A percentile compares a stretch with the other conserved stretches of the same genome.
phyloP scores from a whole-genome alignment of 2,797 vertebrate species.

The Balearica regulorum region DNA sequence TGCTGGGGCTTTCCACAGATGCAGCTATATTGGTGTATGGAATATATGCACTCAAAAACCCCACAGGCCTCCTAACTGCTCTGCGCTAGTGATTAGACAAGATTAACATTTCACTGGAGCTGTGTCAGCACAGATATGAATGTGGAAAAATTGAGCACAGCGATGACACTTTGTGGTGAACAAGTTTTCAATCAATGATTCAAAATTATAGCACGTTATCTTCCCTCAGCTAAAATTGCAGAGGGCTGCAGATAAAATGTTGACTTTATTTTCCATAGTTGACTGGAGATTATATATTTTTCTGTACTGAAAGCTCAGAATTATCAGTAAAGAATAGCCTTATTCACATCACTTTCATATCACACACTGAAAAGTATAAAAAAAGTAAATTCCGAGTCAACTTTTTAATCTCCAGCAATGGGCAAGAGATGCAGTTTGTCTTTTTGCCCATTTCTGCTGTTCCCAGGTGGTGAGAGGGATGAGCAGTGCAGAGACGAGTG shows the following conservation, averaged over 20 bases:
- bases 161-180: conserved; percentile 13
- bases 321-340: neutral
- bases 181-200: conserved; percentile 45
- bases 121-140: conserved; percentile 52
- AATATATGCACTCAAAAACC: neutral
- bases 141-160: conserved; percentile 17
- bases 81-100: conserved; percentile 26
- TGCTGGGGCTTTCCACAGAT: neutral
- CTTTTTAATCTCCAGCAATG: neutral
- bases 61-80: neutral
- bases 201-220: conserved; percentile 22
- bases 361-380: neutral
- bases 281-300: neutral
- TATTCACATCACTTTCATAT: neutral
- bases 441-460: neutral
- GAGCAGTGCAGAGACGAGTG: neutral
- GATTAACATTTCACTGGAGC: conserved; percentile 27
- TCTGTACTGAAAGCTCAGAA: neutral
- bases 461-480: neutral
- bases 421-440: neutral
- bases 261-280: conserved; percentile 36
- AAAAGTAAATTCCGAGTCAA: neutral
- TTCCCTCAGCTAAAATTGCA: conserved; percentile 23
- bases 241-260: conserved; percentile 24
- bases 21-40: neutral